These are phyloP conservation scores for Drosophila ficusphila DNA, from an alignment of 1,140 invertebrate species.

Conservation along the genomic window DNA sequence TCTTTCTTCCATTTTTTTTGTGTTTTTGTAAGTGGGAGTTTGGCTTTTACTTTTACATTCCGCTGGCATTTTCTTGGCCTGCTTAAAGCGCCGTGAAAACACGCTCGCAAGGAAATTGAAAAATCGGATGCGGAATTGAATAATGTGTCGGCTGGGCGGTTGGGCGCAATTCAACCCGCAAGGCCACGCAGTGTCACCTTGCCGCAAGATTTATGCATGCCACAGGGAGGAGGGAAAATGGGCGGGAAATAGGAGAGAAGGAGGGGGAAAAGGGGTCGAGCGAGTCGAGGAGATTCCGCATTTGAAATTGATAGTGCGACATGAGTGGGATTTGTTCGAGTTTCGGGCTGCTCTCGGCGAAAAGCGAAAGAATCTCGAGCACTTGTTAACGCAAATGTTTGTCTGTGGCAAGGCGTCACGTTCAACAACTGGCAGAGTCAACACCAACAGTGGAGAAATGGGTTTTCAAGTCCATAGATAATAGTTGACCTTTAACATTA, in stretches of 20 bases:
- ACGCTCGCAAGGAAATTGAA: slow-evolving; percentile 69
- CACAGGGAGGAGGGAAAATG: too few species aligned
- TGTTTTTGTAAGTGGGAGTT: slow-evolving; percentile 18
- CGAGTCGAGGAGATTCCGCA: slow-evolving; percentile 52
- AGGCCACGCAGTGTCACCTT: slow-evolving; percentile 45
- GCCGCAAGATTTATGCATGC: slow-evolving; percentile 72
- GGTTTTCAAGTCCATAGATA: neutral
- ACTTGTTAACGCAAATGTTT: slow-evolving; percentile 43
- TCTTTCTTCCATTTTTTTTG: too few species aligned
- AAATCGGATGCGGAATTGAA: slow-evolving; percentile 70
- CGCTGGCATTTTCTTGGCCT: slow-evolving; percentile 42
- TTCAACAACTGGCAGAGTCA: slow-evolving; percentile 26
- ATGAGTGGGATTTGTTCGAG: slow-evolving; percentile 55
- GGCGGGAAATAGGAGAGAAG: too few species aligned
- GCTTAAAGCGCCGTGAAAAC: slow-evolving; percentile 76
- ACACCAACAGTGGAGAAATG: slow-evolving; percentile 21
- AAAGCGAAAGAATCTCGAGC: slow-evolving; percentile 17
- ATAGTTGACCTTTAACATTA: slow-evolving; percentile 19
- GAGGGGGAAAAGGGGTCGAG: neutral
- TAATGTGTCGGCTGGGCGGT: slow-evolving; percentile 43
- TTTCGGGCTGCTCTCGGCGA: slow-evolving; percentile 30
- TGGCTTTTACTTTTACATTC: slow-evolving; percentile 62
- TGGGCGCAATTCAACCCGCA: slow-evolving; percentile 5
- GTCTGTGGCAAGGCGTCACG: slow-evolving; percentile 25
- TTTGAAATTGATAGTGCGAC: slow-evolving; percentile 70